A percentile compares a stretch with the other conserved stretches of the same genome.
Conservation (phyloP, 2,113 vertebrate species). For the Python bivittatus region DNA sequence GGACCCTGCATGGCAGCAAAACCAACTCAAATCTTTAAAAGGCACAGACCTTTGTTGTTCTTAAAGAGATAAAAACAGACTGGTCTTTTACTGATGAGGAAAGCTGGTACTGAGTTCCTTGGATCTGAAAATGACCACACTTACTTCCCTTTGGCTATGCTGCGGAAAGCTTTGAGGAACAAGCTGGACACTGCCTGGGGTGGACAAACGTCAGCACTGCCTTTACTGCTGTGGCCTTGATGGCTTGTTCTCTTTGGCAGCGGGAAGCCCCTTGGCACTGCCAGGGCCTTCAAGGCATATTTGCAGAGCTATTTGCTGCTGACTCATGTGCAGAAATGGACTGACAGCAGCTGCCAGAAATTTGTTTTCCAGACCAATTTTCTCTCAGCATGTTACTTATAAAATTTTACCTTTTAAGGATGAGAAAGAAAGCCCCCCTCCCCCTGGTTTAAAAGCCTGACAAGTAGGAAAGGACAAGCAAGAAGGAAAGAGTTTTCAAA, state of each 20-base stretch:
- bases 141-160: neutral
- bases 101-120: neutral
- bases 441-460: neutral
- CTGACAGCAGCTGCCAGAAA: conserved; percentile 32
- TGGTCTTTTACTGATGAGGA: neutral
- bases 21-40: neutral
- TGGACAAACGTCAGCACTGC: conserved; percentile 6
- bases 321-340: conserved; percentile 41
- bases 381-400: conserved; percentile 33
- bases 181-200: neutral
- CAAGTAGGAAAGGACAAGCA: conserved; percentile 3
- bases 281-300: neutral
- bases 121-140: neutral
- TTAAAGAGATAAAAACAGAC: neutral
- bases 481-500: conserved; percentile 8
- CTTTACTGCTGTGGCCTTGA: conserved; percentile 2
- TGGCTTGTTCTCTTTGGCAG: conserved; percentile 14
- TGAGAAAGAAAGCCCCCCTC: neutral
- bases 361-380: conserved; percentile 40
- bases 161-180: neutral
- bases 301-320: conserved; percentile 37
- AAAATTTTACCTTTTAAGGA: conserved; percentile 31
- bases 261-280: conserved; percentile 9
- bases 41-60: neutral
- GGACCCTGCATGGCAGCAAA: neutral